Evolutionary conservation across 2,888 invertebrate species (phyloP).

Genomic region (Agrenia bidenticulata): DNA sequence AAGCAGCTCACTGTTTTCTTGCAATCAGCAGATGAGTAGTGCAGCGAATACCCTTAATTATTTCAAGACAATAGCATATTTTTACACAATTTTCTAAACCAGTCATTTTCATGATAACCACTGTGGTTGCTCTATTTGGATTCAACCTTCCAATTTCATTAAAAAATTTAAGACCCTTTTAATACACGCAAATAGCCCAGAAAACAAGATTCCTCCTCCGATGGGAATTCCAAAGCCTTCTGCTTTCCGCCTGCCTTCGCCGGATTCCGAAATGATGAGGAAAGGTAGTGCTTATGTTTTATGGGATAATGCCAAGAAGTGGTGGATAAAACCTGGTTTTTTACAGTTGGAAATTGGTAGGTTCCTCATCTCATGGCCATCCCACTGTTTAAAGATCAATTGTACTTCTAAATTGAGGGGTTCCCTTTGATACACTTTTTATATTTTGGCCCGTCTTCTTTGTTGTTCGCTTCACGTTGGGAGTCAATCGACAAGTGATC

Average conservation of each 20-base stretch:
- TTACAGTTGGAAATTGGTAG: constrained; percentile 10
- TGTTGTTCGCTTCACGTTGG: constrained; percentile 16
- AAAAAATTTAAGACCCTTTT: not conserved
- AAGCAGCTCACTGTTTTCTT: too few species aligned
- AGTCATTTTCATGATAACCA: not conserved
- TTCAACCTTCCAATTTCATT: constrained; percentile 9
- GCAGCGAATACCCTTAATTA: too few species aligned
- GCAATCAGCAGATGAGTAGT: too few species aligned
- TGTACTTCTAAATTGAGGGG: constrained; percentile 17
- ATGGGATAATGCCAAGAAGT: not conserved
- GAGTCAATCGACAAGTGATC: constrained; percentile 22
- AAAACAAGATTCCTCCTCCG: too few species aligned
- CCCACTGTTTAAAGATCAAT: constrained; percentile 22
- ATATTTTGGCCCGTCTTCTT: constrained; percentile 11
- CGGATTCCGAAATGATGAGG: too few species aligned
- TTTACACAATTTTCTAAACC: constrained; percentile 3
- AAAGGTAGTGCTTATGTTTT: too few species aligned
- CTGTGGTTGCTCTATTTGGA: not conserved
- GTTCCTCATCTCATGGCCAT: constrained; percentile 5
- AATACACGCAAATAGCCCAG: too few species aligned
- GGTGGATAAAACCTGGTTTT: not conserved
- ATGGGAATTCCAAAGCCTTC: too few species aligned
- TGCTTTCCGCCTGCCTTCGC: too few species aligned
- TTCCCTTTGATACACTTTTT: constrained; percentile 18
- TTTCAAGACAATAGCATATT: not conserved